These are phyloP conservation scores for Asteroscopus sphinx DNA, from an alignment of 2,888 invertebrate species.

Conservation along the genomic window DNA sequence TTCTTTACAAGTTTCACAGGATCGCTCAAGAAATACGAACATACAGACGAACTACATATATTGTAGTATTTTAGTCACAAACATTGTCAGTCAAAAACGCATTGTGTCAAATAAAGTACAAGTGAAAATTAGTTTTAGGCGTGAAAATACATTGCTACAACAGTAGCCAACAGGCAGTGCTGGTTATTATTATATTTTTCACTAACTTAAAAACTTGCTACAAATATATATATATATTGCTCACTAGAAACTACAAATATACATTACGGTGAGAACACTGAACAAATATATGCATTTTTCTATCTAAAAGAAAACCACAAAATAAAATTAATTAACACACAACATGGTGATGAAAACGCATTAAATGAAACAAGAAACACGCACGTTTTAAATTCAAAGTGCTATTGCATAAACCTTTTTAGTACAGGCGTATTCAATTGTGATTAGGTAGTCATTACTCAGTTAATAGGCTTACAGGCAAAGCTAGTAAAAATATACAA, in stretches of 20 bases:
- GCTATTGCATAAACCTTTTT: slow-evolving; percentile 6
- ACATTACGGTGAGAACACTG: slow-evolving; percentile 37
- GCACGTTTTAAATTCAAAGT: slow-evolving; percentile 5
- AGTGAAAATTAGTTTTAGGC: slow-evolving; percentile 14
- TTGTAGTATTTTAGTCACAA: slow-evolving; percentile 8
- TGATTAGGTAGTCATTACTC: neutral
- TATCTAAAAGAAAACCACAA: slow-evolving; percentile 24
- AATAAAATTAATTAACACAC: slow-evolving; percentile 35
- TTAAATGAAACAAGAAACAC: slow-evolving; percentile 15
- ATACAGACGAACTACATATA: slow-evolving; percentile 27
- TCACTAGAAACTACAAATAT: slow-evolving; percentile 40
- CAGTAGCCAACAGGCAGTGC: slow-evolving; percentile 26
- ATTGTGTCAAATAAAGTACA: slow-evolving; percentile 12
- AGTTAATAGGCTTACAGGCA: neutral
- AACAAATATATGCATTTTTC: slow-evolving; percentile 7
- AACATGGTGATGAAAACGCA: slow-evolving; percentile 41
- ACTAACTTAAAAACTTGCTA: slow-evolving; percentile 13
- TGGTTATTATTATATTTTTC: slow-evolving; percentile 15
- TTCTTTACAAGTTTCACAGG: slow-evolving; percentile 10
- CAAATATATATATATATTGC: slow-evolving; percentile 19
- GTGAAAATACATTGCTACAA: slow-evolving; percentile 24
- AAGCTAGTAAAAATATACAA: slow-evolving; percentile 23
- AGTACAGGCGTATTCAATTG: slow-evolving; percentile 8
- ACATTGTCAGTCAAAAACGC: slow-evolving; percentile 28
- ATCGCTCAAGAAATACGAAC: slow-evolving; percentile 34